Conservation (phyloP, 2,113 vertebrate species). For the Ceyx margarethae region DNA sequence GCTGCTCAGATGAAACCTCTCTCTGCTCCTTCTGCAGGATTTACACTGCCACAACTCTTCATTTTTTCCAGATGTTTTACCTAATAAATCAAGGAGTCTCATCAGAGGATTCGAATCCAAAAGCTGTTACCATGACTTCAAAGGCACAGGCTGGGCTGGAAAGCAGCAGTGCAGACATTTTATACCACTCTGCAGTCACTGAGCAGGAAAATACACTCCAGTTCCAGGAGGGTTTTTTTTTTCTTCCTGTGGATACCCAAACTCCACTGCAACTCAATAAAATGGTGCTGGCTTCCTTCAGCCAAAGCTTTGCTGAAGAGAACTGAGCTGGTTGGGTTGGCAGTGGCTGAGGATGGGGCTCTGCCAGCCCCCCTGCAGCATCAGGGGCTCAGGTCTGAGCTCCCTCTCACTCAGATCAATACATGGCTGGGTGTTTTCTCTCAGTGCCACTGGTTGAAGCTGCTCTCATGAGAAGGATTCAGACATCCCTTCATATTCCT, state of each 20-base stretch:
- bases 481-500: not conserved
- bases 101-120: slow-evolving; percentile 52
- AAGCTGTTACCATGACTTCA: slow-evolving; percentile 69
- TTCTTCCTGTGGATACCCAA: not conserved
- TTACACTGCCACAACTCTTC: slow-evolving; percentile 54
- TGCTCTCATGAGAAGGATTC: not conserved
- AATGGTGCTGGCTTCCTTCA: not conserved
- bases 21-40: slow-evolving; percentile 20
- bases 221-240: not conserved
- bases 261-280: not conserved
- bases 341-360: not conserved
- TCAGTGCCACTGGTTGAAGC: not conserved
- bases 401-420: not conserved
- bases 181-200: not conserved
- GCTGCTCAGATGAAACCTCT: slow-evolving; percentile 19
- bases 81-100: slow-evolving; percentile 67
- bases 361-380: not conserved
- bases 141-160: slow-evolving; percentile 36
- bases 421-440: not conserved
- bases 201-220: not conserved
- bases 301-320: not conserved
- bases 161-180: slow-evolving; percentile 40
- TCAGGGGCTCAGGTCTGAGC: not conserved
- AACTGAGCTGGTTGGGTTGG: not conserved
- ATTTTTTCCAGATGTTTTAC: slow-evolving; percentile 73